Conservation (phyloP, 2,113 vertebrate genomes). For the Halichoerus grypus region DNA sequence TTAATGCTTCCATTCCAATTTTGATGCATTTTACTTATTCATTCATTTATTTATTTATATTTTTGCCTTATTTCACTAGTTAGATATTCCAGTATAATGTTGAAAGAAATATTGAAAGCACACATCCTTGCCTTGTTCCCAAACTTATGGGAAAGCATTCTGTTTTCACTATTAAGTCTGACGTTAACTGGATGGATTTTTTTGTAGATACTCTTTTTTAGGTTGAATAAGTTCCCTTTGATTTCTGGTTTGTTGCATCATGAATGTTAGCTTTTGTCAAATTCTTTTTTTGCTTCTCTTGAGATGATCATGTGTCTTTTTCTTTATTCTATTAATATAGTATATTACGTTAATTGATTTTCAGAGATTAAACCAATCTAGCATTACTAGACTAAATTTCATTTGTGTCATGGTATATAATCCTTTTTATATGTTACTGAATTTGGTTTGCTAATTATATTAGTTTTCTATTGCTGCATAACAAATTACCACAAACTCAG, state of each 20-base stretch:
- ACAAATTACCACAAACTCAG: conserved; percentile 64
- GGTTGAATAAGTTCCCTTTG: background rate
- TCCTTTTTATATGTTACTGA: conserved; percentile 46
- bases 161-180: background rate
- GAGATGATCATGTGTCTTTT: background rate
- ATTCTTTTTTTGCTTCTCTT: conserved; percentile 28
- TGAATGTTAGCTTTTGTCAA: background rate
- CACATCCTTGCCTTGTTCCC: background rate
- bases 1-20: background rate
- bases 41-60: background rate
- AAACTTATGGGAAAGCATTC: background rate
- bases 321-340: conserved; percentile 52
- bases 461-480: conserved; percentile 58
- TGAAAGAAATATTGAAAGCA: background rate
- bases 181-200: background rate
- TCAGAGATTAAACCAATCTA: conserved; percentile 63
- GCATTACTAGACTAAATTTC: conserved; percentile 54
- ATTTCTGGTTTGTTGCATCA: background rate
- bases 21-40: background rate
- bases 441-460: conserved; percentile 69
- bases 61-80: background rate
- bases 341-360: conserved; percentile 59
- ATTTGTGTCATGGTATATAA: conserved; percentile 57
- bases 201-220: background rate
- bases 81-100: background rate